Conservation (phyloP, 2,113 vertebrate genomes). For the Cyphomyrus plagiostoma region DNA sequence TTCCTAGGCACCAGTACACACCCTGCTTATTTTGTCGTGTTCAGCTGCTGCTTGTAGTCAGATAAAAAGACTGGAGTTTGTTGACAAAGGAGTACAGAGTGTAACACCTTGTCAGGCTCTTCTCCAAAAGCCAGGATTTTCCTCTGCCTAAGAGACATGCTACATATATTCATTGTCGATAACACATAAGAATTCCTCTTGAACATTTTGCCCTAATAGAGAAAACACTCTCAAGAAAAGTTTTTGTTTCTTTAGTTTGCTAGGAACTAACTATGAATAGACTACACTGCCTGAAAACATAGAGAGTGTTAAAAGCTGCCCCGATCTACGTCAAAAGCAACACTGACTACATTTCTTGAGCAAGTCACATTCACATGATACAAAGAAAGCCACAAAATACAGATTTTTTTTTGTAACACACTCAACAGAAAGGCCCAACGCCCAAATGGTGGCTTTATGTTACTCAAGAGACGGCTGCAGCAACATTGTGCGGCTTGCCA, state of each 20-base stretch:
- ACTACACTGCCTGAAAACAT: not conserved
- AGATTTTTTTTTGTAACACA: slow-evolving; percentile 17
- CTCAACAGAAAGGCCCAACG: slow-evolving; percentile 7
- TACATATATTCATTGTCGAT: slow-evolving; percentile 61
- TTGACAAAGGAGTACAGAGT: slow-evolving; percentile 59
- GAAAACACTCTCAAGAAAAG: slow-evolving; percentile 5
- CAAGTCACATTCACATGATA: slow-evolving; percentile 15
- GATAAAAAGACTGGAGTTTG: slow-evolving; percentile 54
- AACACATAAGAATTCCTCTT: slow-evolving; percentile 50
- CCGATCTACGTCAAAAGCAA: not conserved
- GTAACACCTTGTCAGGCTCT: slow-evolving; percentile 54
- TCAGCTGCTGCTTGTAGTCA: slow-evolving; percentile 54
- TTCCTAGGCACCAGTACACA: slow-evolving; percentile 53
- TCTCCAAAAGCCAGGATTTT: slow-evolving; percentile 53
- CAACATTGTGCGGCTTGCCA: slow-evolving; percentile 14
- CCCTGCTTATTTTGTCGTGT: slow-evolving; percentile 54
- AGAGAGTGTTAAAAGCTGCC: slow-evolving; percentile 7
- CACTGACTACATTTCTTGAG: not conserved
- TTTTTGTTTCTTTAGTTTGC: slow-evolving; percentile 17
- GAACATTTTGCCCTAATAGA: slow-evolving; percentile 14
- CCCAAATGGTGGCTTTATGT: slow-evolving; percentile 20
- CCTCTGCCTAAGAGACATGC: slow-evolving; percentile 40
- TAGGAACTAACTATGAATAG: slow-evolving; percentile 9
- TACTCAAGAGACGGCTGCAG: slow-evolving; percentile 16
- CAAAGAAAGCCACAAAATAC: slow-evolving; percentile 24